Conservation (phyloP, 2,113 vertebrate genomes). For the Brachypteracias leptosomus region DNA sequence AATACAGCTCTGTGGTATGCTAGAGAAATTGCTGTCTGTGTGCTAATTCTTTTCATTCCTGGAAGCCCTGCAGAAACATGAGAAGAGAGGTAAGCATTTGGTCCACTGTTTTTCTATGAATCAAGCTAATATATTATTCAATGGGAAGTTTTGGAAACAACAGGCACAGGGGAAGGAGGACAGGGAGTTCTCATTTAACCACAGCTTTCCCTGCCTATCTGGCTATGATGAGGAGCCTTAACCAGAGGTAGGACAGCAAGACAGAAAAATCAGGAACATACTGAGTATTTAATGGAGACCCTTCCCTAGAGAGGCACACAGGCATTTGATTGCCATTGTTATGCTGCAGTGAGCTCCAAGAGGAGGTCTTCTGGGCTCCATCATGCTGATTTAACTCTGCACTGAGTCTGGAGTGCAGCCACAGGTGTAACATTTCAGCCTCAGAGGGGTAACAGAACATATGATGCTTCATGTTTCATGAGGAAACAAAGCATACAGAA, state of each 20-base stretch:
- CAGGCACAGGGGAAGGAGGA: not conserved
- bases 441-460: not conserved
- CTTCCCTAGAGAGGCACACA: not conserved
- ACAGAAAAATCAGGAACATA: not conserved
- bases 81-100: conserved; percentile 35
- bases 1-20: conserved; percentile 49
- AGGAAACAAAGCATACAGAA: not conserved
- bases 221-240: not conserved
- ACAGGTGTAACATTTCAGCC: not conserved
- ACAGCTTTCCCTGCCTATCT: not conserved
- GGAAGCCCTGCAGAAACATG: conserved; percentile 33
- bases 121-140: conserved; percentile 34
- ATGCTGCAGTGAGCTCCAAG: not conserved
- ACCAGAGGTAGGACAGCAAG: not conserved
- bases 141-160: not conserved
- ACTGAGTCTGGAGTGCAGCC: not conserved
- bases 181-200: not conserved
- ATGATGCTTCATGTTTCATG: not conserved
- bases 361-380: not conserved
- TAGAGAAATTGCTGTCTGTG: conserved; percentile 1
- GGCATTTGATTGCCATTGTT: not conserved
- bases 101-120: conserved; percentile 11
- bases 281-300: not conserved
- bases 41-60: conserved; percentile 48
- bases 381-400: not conserved